Conservation (phyloP, 2,113 vertebrate genomes). For the Hypomesus transpacificus region DNA sequence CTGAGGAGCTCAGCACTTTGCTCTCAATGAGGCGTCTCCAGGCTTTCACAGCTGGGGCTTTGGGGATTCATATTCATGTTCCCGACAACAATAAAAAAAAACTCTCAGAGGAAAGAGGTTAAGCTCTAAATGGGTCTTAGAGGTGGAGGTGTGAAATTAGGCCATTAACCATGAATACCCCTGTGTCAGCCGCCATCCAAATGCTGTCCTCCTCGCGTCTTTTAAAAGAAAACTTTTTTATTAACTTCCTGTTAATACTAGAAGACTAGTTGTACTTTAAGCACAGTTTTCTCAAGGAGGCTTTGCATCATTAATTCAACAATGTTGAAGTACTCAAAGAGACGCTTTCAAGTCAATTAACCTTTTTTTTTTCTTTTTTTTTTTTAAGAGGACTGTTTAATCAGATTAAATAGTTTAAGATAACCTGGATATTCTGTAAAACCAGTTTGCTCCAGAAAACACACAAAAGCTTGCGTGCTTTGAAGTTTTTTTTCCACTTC, state of each 20-base stretch:
- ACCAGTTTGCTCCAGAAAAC: slow-evolving; percentile 8
- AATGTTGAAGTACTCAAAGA: not conserved
- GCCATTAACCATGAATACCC: slow-evolving; percentile 20
- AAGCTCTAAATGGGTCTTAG: slow-evolving; percentile 26
- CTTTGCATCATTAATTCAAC: not conserved
- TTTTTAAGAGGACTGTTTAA: not conserved
- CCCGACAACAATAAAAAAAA: not conserved
- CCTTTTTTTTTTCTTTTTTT: too few relatives aligned
- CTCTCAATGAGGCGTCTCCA: slow-evolving; percentile 3
- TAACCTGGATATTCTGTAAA: not conserved
- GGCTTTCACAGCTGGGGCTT: not conserved
- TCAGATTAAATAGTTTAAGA: not conserved
- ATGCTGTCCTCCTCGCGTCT: not conserved
- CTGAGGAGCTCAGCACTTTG: not conserved
- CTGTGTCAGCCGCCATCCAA: slow-evolving; percentile 5
- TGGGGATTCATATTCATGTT: slow-evolving; percentile 19
- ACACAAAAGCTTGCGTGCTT: slow-evolving; percentile 3
- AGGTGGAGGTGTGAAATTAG: slow-evolving; percentile 35
- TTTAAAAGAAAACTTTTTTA: slow-evolving; percentile 13
- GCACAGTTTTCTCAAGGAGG: not conserved
- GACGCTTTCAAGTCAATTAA: not conserved
- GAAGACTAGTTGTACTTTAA: not conserved
- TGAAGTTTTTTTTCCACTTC: slow-evolving; percentile 11
- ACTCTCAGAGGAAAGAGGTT: slow-evolving; percentile 2
- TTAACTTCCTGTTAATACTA: slow-evolving; percentile 5